A percentile compares a stretch with the other conserved stretches of the same genome.
Conservation (phyloP, 2,113 vertebrate species). For the mouse (Mus musculus) region DNA sequence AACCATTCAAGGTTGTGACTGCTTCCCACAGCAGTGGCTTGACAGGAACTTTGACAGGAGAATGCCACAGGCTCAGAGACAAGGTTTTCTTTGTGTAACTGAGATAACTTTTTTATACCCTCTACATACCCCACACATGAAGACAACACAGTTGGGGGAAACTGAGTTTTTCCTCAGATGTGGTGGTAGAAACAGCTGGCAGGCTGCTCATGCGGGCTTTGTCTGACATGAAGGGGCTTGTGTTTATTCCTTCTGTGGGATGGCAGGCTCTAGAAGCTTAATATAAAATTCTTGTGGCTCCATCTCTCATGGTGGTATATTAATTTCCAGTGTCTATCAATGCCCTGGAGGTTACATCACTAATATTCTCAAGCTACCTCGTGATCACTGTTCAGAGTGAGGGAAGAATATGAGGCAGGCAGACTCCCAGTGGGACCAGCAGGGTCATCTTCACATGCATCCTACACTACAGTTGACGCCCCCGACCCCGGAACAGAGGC, state of each 20-base stretch:
- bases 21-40: neutral
- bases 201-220: neutral
- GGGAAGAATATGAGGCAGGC: neutral
- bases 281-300: neutral
- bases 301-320: neutral
- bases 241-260: neutral
- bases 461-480: neutral
- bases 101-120: neutral
- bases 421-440: neutral
- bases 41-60: neutral
- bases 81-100: neutral
- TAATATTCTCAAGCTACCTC: neutral
- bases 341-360: rapidly evolving
- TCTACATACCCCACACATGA: neutral
- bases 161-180: neutral
- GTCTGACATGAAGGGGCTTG: neutral
- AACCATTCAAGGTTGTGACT: neutral
- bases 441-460: neutral
- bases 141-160: neutral
- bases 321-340: neutral
- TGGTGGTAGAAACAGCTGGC: neutral
- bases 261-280: neutral
- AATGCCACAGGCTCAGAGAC: neutral
- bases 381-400: neutral
- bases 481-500: too few species aligned